Evolutionary conservation across 1,140 invertebrate species (phyloP).

Genomic region (Lineus longissimus): DNA sequence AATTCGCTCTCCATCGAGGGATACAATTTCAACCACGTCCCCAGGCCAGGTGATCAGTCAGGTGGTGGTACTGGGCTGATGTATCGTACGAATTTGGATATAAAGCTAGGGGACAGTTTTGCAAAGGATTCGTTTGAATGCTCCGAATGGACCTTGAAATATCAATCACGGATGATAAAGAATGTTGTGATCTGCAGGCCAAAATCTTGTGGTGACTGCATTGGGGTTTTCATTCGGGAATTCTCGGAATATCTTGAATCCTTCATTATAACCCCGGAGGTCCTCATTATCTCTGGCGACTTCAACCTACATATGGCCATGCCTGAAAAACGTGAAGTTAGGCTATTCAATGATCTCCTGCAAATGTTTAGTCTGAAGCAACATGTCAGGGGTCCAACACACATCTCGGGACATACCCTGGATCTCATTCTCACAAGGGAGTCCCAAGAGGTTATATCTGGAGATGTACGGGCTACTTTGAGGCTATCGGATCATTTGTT

Average conservation of each 20-base stretch:
- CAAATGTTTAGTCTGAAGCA: background rate
- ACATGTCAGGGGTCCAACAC: background rate
- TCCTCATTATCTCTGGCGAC: background rate
- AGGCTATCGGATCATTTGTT: background rate
- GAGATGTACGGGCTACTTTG: background rate
- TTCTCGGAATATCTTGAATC: background rate
- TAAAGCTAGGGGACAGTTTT: background rate
- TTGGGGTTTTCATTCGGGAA: background rate
- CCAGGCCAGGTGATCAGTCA: no score
- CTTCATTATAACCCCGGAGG: background rate
- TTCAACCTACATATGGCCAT: background rate
- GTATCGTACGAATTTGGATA: background rate
- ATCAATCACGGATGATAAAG: background rate
- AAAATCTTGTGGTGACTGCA: background rate
- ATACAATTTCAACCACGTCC: no score
- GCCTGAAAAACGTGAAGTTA: background rate
- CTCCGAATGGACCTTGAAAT: background rate
- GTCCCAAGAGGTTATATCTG: background rate
- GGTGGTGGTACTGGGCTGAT: background rate
- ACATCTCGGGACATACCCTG: background rate
- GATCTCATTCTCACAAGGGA: background rate
- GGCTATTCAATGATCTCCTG: background rate
- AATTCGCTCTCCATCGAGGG: no score
- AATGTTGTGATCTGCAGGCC: background rate
- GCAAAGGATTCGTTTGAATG: background rate